Evolutionary conservation across 2,888 invertebrate species (phyloP).

Genomic region (Morpho deidamia): DNA sequence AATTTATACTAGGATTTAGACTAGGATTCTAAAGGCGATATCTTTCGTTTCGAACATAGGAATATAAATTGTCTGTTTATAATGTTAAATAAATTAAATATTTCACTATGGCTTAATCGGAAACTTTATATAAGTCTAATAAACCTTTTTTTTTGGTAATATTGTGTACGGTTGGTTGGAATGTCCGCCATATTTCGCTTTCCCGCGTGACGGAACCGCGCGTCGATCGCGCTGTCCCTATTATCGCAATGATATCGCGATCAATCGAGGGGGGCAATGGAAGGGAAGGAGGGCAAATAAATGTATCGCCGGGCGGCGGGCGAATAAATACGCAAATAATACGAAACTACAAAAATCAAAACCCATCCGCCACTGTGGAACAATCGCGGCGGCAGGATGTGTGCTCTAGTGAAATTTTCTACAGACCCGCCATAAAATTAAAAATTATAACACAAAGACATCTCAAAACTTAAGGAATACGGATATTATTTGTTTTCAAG

Average conservation of each 20-base stretch:
- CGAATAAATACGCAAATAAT: constrained; percentile 78
- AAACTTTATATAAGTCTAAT: no score
- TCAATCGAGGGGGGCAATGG: constrained; percentile 59
- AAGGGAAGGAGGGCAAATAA: constrained; percentile 54
- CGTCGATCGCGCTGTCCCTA: constrained; percentile 60
- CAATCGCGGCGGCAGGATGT: constrained; percentile 32
- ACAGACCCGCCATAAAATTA: no score
- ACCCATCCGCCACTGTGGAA: constrained; percentile 74
- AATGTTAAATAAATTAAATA: no score
- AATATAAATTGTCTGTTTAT: no score
- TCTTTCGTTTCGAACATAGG: neutral
- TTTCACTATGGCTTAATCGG: no score
- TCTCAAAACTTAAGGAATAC: no score
- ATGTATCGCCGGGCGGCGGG: constrained; percentile 75
- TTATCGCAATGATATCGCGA: constrained; percentile 79
- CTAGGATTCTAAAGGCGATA: no score
- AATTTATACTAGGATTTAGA: no score
- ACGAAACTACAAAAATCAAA: constrained; percentile 80
- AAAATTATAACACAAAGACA: no score
- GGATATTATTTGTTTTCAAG: no score
- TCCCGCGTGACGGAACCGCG: constrained; percentile 57
- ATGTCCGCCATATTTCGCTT: constrained; percentile 56
- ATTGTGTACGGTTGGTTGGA: constrained; percentile 32
- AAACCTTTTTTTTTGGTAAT: neutral
- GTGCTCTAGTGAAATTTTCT: constrained; percentile 44